Evolutionary conservation across 2,797 vertebrate genomes (phyloP), one percentile per base, ranked within the genome.

Genomic region (Lepilemur septentrionalis): DNA sequence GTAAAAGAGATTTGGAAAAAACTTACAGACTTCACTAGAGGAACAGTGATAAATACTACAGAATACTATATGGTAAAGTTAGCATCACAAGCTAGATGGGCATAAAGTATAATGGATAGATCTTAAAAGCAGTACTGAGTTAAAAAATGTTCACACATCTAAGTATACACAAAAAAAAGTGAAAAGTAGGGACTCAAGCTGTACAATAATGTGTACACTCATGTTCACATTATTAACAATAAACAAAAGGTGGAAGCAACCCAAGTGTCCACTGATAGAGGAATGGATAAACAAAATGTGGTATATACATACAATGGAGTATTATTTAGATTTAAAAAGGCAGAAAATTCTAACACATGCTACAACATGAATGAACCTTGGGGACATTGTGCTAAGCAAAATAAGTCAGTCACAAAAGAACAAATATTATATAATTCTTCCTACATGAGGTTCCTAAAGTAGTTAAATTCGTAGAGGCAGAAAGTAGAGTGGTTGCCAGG

Each of bases 381-480:
- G 78, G 76, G 59, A 72, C 20, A 38, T 23, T 81, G 92, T 38
- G 41, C n/a, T 75, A 87, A 81, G 46, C 83, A 32, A 96, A 94
- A 61, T 82, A 82, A 89, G 10, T 38, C 43, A 88, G 43, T 32
- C 32, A 87, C 10, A 46, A 79, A 79, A 63, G 23, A 55, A 57
- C 25, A 89, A 93, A 52, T 89, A 90, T 7, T 92, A 48, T 55
- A 72, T 65, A n/a, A 73, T 61, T 92, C 30, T 72, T 72, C 52
- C 84, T 84, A 67, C 38, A 69, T 5, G 23, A 87, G 18, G 46
- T 84, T 90, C 46, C 32, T 70, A 32, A 7, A 69, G 79, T 59
- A 93, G 55, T 91, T 48, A 96, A 95, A 85, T 86, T 94, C 28
- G 65, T 13, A 87, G 32, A 86, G 35, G 50, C 20, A 79, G 61